A percentile compares a stretch with the other conserved stretches of the same genome.
phyloP scores from a whole-genome alignment of 2,888 invertebrate species.

The Troides oblongomaculatus region DNA sequence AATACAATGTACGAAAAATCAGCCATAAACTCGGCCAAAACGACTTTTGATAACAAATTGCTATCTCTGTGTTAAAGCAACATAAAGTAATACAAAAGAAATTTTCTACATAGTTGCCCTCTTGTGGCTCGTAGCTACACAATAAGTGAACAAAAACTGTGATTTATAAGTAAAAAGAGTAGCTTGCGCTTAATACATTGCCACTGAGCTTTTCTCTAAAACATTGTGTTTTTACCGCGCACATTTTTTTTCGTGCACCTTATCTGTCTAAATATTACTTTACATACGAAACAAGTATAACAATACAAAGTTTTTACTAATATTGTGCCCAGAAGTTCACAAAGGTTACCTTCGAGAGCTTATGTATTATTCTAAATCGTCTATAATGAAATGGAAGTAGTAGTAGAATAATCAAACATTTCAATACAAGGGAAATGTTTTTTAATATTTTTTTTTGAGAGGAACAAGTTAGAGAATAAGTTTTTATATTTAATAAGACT shows the following conservation, averaged over 20 bases:
- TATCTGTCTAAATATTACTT: conserved; percentile 3
- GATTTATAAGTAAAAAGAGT: conserved; percentile 30
- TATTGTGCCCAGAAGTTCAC: background rate
- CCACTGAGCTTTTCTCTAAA: conserved; percentile 26
- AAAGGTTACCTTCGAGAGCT: background rate
- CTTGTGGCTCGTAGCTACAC: conserved; percentile 31
- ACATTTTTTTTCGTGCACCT: conserved; percentile 14
- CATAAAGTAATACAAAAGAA: conserved; percentile 30
- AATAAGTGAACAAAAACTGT: conserved; percentile 32
- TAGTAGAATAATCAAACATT: too few species aligned
- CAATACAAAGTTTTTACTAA: background rate
- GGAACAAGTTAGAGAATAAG: too few species aligned
- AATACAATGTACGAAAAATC: conserved; percentile 21
- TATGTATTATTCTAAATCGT: background rate
- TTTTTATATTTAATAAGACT: too few species aligned
- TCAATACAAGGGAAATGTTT: too few species aligned
- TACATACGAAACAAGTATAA: background rate
- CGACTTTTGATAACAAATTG: conserved; percentile 30
- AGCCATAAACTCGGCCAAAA: conserved; percentile 23
- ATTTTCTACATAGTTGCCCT: conserved; percentile 31
- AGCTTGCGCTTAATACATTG: conserved; percentile 29
- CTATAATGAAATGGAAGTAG: too few species aligned
- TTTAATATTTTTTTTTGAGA: too few species aligned
- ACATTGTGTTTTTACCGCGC: conserved; percentile 22
- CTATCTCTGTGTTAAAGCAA: conserved; percentile 27